These are phyloP conservation scores for Cirrhinus molitorella DNA, from an alignment of 2,797 vertebrate genomes.

Conservation along the genomic window DNA sequence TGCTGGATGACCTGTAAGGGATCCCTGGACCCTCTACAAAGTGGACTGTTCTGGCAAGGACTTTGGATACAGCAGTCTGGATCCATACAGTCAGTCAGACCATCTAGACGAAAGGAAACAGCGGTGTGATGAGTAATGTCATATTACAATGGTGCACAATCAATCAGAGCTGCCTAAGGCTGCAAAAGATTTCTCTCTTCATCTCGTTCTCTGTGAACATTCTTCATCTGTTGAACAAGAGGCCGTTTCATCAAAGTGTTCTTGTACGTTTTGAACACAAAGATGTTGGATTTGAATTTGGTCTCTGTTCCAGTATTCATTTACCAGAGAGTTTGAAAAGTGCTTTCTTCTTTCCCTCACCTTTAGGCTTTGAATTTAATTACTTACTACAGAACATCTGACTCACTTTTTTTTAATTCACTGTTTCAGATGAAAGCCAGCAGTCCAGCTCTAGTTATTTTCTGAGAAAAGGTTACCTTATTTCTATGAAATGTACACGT, in stretches of 20 bases:
- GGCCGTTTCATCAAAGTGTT: constrained; percentile 31
- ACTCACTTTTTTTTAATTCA: constrained; percentile 5
- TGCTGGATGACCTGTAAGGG: constrained; percentile 97
- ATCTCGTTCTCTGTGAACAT: constrained; percentile 2
- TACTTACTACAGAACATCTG: constrained; percentile 1
- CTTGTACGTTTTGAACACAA: constrained; percentile 19
- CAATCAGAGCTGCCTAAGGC: constrained; percentile 30
- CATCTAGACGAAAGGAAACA: constrained; percentile 81
- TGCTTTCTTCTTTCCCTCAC: constrained; percentile 36
- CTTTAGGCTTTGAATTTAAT: constrained; percentile 38
- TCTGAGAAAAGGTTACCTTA: constrained; percentile 1
- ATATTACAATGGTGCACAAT: constrained; percentile 23
- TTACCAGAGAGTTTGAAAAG: neutral
- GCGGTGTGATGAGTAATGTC: constrained; percentile 14
- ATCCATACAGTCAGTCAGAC: constrained; percentile 97
- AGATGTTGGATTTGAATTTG: constrained; percentile 32
- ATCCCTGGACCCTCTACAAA: constrained; percentile 96
- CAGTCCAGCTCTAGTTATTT: constrained; percentile 24
- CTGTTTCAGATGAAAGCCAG: constrained; percentile 32
- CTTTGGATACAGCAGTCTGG: constrained; percentile 98
- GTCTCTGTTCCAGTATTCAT: constrained; percentile 20
- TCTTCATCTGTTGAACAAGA: constrained; percentile 26
- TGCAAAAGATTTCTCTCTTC: constrained; percentile 8
- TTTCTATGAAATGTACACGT: neutral
- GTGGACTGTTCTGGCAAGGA: constrained; percentile 92